Percentiles rank a stretch among this genome's conserved stretches.
These are phyloP conservation scores for Pyrrhosoma nymphula DNA, from an alignment of 2,888 invertebrate genomes.

Conservation along the genomic window DNA sequence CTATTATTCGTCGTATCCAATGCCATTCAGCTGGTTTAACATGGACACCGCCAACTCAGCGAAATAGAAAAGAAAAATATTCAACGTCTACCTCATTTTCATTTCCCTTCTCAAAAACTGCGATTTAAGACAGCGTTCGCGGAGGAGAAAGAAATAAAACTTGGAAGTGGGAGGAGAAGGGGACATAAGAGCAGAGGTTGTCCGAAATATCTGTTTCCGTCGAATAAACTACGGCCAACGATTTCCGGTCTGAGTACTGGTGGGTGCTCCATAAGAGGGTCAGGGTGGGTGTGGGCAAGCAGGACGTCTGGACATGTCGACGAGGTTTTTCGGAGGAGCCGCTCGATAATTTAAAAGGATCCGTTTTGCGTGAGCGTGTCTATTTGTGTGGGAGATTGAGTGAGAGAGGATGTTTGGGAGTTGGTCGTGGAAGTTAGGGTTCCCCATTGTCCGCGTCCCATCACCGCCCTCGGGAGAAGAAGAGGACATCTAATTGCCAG, in stretches of 20 bases:
- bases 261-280: not conserved
- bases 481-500: constrained; percentile 61
- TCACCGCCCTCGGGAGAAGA: not conserved
- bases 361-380: constrained; percentile 29
- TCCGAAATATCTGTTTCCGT: constrained; percentile 57
- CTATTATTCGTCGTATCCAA: not conserved
- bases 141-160: not conserved
- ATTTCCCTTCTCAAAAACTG: constrained; percentile 24
- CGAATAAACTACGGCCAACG: constrained; percentile 33
- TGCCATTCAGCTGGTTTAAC: not conserved
- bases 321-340: constrained; percentile 9
- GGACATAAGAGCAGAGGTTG: constrained; percentile 24
- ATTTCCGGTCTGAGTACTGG: constrained; percentile 33
- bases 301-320: not conserved
- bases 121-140: constrained; percentile 38
- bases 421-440: not conserved
- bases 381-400: constrained; percentile 20
- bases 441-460: constrained; percentile 2
- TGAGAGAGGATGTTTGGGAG: constrained; percentile 19
- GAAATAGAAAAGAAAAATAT: constrained; percentile 25
- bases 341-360: not conserved
- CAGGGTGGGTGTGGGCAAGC: not conserved
- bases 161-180: not conserved
- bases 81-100: not conserved
- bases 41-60: not conserved